phyloP scores from a whole-genome alignment of 2,113 vertebrate genomes.

The Bubo blakistoni region DNA sequence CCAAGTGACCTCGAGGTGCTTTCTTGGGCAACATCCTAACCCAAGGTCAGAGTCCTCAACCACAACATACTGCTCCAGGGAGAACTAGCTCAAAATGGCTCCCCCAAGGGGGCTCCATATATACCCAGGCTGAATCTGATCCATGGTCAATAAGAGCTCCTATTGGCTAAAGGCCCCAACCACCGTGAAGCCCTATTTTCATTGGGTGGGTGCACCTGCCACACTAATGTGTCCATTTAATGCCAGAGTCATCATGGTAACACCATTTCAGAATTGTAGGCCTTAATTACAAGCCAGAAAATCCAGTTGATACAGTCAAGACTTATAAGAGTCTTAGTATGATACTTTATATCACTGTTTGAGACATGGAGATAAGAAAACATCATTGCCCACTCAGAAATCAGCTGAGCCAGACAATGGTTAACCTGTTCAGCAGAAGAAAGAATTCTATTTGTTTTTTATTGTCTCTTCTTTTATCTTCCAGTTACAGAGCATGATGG shows the following conservation, averaged over 20 bases:
- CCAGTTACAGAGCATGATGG: accelerated
- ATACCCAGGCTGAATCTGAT: too few relatives aligned
- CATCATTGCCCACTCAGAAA: background rate
- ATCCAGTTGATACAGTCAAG: background rate
- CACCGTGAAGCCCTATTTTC: too few relatives aligned
- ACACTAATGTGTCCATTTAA: background rate
- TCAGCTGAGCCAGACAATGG: background rate
- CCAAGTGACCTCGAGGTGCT: too few relatives aligned
- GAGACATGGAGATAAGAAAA: background rate
- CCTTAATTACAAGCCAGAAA: background rate
- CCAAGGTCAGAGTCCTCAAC: too few relatives aligned
- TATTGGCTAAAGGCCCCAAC: too few relatives aligned
- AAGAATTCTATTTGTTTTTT: background rate
- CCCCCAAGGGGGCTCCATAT: too few relatives aligned
- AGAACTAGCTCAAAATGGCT: too few relatives aligned
- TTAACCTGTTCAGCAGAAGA: background rate
- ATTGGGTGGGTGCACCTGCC: too few relatives aligned
- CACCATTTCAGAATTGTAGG: background rate
- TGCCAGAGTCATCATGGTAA: background rate
- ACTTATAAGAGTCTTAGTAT: background rate
- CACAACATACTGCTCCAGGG: too few relatives aligned
- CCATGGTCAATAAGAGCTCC: too few relatives aligned
- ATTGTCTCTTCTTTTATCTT: background rate
- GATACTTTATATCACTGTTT: background rate
- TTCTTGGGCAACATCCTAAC: too few relatives aligned